phyloP scores from a whole-genome alignment of 1,140 invertebrate genomes.

The Teleogryllus occipitalis region DNA sequence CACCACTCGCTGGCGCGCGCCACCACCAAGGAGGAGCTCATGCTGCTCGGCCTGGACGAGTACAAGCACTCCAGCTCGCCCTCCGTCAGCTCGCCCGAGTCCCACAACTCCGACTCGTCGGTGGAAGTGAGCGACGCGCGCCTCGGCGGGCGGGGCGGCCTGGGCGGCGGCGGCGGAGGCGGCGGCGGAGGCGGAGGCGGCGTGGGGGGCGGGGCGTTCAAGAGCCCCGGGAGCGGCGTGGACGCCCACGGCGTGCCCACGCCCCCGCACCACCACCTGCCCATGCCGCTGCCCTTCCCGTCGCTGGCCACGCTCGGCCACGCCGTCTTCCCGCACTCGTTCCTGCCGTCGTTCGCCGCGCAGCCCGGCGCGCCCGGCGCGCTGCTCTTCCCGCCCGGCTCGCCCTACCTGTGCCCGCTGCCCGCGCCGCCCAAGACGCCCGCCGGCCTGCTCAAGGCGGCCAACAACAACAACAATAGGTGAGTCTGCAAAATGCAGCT shows the following conservation, averaged over 20 bases:
- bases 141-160: constrained; percentile 27
- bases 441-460: not conserved
- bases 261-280: constrained; percentile 35
- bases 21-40: constrained; percentile 50
- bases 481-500: no score
- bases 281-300: constrained; percentile 46
- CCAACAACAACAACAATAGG: constrained; percentile 30
- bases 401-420: not conserved
- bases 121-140: constrained; percentile 49
- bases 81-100: constrained; percentile 64
- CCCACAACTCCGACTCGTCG: constrained; percentile 64
- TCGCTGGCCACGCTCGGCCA: constrained; percentile 44
- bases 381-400: not conserved
- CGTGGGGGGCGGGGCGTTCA: constrained; percentile 30
- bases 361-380: constrained; percentile 31
- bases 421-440: constrained; percentile 7
- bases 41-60: constrained; percentile 55
- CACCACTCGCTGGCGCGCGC: constrained; percentile 25
- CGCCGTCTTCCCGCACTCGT: constrained; percentile 48
- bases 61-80: constrained; percentile 52
- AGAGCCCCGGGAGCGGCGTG: constrained; percentile 51
- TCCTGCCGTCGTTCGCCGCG: constrained; percentile 29
- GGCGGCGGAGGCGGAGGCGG: constrained; percentile 37
- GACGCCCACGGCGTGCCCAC: constrained; percentile 32
- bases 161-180: constrained; percentile 46